Percentiles rank a stretch among this genome's conserved stretches.
Evolutionary conservation across 2,888 invertebrate species (phyloP).

Genomic region (Callosobruchus maculatus): DNA sequence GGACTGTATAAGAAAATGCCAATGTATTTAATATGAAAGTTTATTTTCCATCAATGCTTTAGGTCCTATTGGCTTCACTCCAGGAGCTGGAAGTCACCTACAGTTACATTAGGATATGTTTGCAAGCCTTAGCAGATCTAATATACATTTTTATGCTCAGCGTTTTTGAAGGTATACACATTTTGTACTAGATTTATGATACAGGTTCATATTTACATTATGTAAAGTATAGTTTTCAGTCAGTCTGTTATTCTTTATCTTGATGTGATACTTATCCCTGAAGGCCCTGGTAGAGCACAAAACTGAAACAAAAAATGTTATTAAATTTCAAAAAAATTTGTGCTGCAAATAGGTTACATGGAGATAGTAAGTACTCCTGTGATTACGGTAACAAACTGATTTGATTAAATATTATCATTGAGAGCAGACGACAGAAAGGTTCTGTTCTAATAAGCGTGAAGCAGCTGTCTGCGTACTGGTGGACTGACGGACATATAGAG

Average conservation of each 20-base stretch:
- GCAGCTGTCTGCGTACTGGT: no score
- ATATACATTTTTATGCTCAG: background rate
- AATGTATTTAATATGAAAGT: background rate
- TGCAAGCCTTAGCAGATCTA: background rate
- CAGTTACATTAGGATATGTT: background rate
- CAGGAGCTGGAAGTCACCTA: background rate
- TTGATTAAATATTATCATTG: no score
- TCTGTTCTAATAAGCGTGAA: no score
- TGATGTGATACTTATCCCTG: background rate
- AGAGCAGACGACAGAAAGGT: no score
- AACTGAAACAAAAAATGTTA: background rate
- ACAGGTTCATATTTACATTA: constrained; percentile 22
- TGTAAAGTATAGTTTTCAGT: constrained; percentile 19
- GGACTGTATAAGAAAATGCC: no score
- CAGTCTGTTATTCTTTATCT: constrained; percentile 26
- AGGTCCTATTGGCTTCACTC: background rate
- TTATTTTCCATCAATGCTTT: background rate
- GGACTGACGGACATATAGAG: no score
- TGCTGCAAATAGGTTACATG: no score
- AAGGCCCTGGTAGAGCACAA: background rate
- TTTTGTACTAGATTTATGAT: constrained; percentile 23
- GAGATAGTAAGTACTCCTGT: no score
- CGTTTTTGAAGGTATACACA: constrained; percentile 24
- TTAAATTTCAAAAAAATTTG: no score
- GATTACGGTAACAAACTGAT: no score